Evolutionary conservation across 2,888 invertebrate species (phyloP), one percentile per base, ranked within the genome.

Genomic region (Hirtodrosophila confusa): DNA sequence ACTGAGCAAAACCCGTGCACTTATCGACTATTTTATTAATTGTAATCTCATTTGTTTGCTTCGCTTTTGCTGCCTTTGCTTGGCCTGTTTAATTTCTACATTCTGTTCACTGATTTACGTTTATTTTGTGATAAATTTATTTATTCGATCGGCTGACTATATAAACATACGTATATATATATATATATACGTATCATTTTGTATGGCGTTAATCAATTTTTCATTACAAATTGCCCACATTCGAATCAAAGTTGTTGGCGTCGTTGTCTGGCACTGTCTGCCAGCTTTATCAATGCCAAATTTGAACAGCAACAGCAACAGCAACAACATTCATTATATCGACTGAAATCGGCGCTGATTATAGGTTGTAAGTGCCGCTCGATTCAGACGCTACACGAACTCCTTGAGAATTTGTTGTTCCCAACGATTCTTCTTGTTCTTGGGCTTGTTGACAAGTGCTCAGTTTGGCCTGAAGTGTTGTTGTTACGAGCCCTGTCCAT

Each of bases 21-120:
- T 85, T 85, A 84, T 85, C 79, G 88, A 86, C 82, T 84, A 78
- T 86, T 88, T 83, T 84, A 84, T 82, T 88, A 84, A 86, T 76
- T 84, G 83, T 86, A 84, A 84, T 88, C 83, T 86, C 79, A 76
- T 82, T 86, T 88, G 70, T 87, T 87, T 78, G 56, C 67, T 75
- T 75, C 63, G 48, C 63, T 60, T 75, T 75, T 63, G 48, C 63
- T 60, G 74, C 49, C 56, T 64, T 47, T 44, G 37, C 54, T 75
- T 64, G 49, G 56, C 63, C 69, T 60, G 67, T 69, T 73, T 66
- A 65, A 68, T 71, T 74, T 60, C 63, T 49, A 65, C 64, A 63
- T 58, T 76, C 60, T 66, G 71, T 69, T 62, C 69, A 75, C 75
- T 78, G 78, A 87, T 87, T 80, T 75, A 85, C 79, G 82, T 75